Evolutionary conservation across 2,797 vertebrate species (phyloP), one percentile per base, ranked within the genome.

Genomic region (Megaceryle alcyon): DNA sequence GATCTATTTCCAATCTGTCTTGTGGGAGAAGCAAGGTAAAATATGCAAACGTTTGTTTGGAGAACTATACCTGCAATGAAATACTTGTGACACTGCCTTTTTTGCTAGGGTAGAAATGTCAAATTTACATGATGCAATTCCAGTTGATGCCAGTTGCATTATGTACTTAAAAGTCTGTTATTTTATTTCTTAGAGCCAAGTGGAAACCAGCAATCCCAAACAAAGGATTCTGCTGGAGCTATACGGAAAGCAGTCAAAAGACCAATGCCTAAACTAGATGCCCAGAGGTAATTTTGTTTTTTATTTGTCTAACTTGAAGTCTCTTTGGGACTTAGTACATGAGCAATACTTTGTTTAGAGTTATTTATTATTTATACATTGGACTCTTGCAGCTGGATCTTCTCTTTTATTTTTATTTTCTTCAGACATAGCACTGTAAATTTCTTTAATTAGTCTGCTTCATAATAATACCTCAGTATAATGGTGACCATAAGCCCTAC

Each of bases 251-350:
- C 88, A 10, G 97, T 98, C 63, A 99, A 97, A 97, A 98, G 98
- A 87, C 98, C 99, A 1, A 98, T 98, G 66, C 99, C 99, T 59
- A 99, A 98, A 94, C 97, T 99, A 88, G 99, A 99, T 97, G 99
- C 99, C 85, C 98, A 99, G n/a, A 99, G 99, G 99, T 99, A 95
- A 51, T 16, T 60, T 39, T 53, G 13, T 35, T 35, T 59, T 35
- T 35, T 22, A 33, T 28, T 53, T 29, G 25, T 37, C 31, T 44
- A 15, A 61, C 43, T 49, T 49, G 19, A 77, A 63, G 20, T 48
- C 14, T 41, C 11, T 33, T 57, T 84, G 46, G 13, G 14, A 26
- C 19, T 71, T 39, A 7, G 21, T 44, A 22, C 8, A 0, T 39
- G 33, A 37, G 15, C 69, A 51, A n/a, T 57, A 29, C 48, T 68